phyloP scores from a whole-genome alignment of 2,113 vertebrate genomes.

The Bufo gargarizans region DNA sequence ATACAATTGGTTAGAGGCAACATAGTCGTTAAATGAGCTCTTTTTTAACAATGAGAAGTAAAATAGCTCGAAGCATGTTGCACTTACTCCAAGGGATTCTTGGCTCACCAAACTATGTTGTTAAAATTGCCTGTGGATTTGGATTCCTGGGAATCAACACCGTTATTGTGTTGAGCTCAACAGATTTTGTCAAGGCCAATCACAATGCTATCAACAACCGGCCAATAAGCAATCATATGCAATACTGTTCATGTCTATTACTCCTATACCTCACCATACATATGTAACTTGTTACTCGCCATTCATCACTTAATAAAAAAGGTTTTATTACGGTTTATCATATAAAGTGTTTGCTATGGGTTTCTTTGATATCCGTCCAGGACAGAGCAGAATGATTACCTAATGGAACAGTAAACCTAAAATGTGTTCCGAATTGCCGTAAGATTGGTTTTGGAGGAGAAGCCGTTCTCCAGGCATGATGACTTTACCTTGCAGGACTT shows the following conservation, averaged over 20 bases:
- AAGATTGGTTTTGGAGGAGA: constrained; percentile 17
- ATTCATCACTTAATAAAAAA: constrained; percentile 53
- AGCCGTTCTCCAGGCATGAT: constrained; percentile 26
- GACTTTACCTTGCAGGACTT: constrained; percentile 51
- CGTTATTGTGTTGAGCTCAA: constrained; percentile 29
- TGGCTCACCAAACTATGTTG: neutral
- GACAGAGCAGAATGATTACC: constrained; percentile 18
- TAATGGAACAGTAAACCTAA: constrained; percentile 51
- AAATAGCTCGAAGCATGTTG: neutral
- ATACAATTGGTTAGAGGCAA: neutral
- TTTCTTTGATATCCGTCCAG: constrained; percentile 50
- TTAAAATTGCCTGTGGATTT: constrained; percentile 13
- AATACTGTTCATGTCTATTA: neutral
- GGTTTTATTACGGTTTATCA: constrained; percentile 48
- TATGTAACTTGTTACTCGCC: constrained; percentile 40
- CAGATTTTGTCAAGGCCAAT: neutral
- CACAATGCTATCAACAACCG: constrained; percentile 3
- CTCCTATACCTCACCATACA: constrained; percentile 4
- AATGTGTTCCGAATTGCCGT: constrained; percentile 48
- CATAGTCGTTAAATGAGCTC: neutral
- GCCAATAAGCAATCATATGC: neutral
- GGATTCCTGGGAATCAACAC: constrained; percentile 30
- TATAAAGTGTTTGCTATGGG: constrained; percentile 40
- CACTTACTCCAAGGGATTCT: constrained; percentile 16
- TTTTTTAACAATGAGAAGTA: constrained; percentile 10